A percentile compares a stretch with the other conserved stretches of the same genome.
Conservation (phyloP, 1,140 invertebrate genomes). For the Ceratina australensis region DNA sequence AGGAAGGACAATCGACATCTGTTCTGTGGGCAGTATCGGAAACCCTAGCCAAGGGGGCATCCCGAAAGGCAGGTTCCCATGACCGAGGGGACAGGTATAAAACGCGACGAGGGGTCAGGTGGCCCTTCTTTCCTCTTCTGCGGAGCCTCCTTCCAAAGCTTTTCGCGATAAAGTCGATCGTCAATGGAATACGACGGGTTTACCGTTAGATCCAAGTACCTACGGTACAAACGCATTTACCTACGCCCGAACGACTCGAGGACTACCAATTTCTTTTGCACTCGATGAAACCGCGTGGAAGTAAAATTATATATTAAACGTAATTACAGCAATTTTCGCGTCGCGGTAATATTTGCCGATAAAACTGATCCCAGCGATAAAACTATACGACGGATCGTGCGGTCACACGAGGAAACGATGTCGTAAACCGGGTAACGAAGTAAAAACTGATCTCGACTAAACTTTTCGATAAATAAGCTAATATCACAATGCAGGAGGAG, state of each 20-base stretch:
- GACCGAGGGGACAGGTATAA: slow-evolving; percentile 41
- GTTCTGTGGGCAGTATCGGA: slow-evolving; percentile 31
- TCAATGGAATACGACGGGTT: not conserved
- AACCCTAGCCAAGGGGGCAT: slow-evolving; percentile 34
- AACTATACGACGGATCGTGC: too few relatives aligned
- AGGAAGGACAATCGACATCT: slow-evolving; percentile 53
- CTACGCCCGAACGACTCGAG: too few relatives aligned
- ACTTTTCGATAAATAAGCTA: not conserved
- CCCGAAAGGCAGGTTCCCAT: slow-evolving; percentile 44
- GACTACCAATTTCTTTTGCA: too few relatives aligned
- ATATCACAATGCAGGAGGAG: not conserved
- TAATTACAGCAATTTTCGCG: too few relatives aligned
- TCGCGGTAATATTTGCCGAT: too few relatives aligned
- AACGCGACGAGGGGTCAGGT: slow-evolving; percentile 25
- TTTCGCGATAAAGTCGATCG: slow-evolving; percentile 26
- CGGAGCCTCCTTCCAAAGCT: slow-evolving; percentile 3
- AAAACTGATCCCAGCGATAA: too few relatives aligned
- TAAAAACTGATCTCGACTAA: not conserved
- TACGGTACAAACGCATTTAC: too few relatives aligned
- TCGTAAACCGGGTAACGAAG: too few relatives aligned
- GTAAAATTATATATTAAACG: too few relatives aligned
- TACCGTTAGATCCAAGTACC: not conserved
- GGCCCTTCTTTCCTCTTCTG: not conserved
- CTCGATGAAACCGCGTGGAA: too few relatives aligned
- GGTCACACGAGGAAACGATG: too few relatives aligned